A percentile compares a stretch with the other conserved stretches of the same genome.
Evolutionary conservation across 2,113 vertebrate species (phyloP).

Genomic region (Zapornia atra): DNA sequence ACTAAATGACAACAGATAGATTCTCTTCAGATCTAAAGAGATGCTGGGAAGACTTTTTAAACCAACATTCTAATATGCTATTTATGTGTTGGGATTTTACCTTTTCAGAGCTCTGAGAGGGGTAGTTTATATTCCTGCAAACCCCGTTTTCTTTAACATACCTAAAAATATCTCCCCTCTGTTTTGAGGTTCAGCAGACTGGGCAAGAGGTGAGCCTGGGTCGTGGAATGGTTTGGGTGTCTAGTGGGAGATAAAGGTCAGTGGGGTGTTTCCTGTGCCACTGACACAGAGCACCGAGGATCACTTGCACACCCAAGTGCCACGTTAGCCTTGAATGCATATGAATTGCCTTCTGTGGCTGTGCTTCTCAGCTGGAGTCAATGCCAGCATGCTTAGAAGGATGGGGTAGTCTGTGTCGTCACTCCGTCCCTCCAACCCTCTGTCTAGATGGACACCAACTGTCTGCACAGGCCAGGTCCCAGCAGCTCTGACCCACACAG

Average conservation of each 20-base stretch:
- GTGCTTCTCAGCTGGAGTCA: neutral
- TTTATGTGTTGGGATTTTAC: neutral
- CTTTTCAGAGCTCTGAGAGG: neutral
- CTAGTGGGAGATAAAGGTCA: neutral
- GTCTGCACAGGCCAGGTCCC: neutral
- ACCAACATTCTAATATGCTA: neutral
- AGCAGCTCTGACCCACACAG: neutral
- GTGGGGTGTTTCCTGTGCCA: neutral
- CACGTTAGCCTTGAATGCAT: fast-evolving
- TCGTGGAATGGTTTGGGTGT: neutral
- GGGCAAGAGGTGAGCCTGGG: neutral
- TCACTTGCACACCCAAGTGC: neutral
- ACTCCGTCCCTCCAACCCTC: neutral
- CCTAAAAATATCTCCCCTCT: neutral
- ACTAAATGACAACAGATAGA: neutral
- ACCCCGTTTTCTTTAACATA: neutral
- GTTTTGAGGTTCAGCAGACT: neutral
- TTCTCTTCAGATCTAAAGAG: neutral
- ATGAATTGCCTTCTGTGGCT: fast-evolving
- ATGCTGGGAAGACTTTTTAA: slow-evolving; percentile 3
- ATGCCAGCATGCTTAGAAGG: neutral
- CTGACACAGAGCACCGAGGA: neutral
- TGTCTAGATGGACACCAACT: neutral
- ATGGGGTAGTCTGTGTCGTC: neutral
- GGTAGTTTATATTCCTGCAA: neutral